Conservation (phyloP, 2,888 invertebrate genomes). For the Automeris io region DNA sequence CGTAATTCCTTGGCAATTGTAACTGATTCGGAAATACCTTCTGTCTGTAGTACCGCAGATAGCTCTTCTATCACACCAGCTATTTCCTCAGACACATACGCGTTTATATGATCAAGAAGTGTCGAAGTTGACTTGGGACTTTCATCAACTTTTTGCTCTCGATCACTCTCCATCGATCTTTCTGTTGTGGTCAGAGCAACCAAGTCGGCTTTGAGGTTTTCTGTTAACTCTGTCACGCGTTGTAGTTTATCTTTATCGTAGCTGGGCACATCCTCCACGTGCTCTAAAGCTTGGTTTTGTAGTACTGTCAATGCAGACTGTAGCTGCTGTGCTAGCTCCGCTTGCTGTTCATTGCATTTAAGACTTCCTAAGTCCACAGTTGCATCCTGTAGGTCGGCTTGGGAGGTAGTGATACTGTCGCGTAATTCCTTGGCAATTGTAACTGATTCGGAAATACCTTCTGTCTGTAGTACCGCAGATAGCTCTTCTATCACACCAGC, state of each 20-base stretch:
- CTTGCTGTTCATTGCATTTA: conserved; percentile 1
- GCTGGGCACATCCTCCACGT: background rate
- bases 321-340: conserved; percentile 9
- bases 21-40: no score
- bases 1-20: no score
- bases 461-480: conserved; percentile 1
- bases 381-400: background rate
- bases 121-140: background rate
- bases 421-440: conserved; percentile 25
- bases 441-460: conserved; percentile 24
- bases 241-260: background rate
- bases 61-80: background rate
- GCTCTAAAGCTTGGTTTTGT: background rate
- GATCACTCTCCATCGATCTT: background rate
- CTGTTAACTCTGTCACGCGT: background rate
- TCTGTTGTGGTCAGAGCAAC: no score
- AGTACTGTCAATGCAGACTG: conserved; percentile 10
- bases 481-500: background rate
- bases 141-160: background rate
- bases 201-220: no score
- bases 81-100: background rate
- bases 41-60: background rate
- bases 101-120: background rate
- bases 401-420: conserved; percentile 15
- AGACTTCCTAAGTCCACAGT: background rate